Evolutionary conservation across 1,140 invertebrate species (phyloP).

Genomic region (Rhyzopertha dominica): DNA sequence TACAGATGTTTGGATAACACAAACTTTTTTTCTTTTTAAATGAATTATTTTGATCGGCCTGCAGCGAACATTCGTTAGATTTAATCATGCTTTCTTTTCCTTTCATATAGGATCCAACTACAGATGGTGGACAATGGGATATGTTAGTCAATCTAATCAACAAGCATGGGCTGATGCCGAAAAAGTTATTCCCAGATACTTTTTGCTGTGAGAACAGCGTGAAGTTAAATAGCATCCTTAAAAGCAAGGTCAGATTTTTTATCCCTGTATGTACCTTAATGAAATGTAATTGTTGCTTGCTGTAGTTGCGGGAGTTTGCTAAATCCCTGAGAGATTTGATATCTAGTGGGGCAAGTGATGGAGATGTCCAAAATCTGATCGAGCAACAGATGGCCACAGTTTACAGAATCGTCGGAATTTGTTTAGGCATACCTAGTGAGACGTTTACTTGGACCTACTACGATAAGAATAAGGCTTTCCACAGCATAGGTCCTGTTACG

Average conservation of each 20-base stretch:
- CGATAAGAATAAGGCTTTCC: conserved; percentile 77
- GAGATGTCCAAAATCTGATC: conserved; percentile 55
- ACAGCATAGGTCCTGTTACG: conserved; percentile 68
- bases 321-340: conserved; percentile 64
- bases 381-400: conserved; percentile 66
- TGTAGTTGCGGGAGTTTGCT: conserved; percentile 73
- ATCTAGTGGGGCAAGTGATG: conserved; percentile 51
- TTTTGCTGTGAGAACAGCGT: conserved; percentile 68
- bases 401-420: conserved; percentile 79
- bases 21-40: conserved; percentile 3
- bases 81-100: conserved; percentile 6
- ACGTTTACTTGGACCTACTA: conserved; percentile 84
- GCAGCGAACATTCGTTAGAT: no score
- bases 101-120: conserved; percentile 60
- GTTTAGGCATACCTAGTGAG: conserved; percentile 70
- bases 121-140: conserved; percentile 89
- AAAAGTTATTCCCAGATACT: conserved; percentile 79
- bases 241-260: conserved; percentile 62
- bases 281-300: conserved; percentile 12
- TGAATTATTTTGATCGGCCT: no score
- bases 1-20: background rate
- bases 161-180: conserved; percentile 83
- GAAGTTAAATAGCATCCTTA: conserved; percentile 71
- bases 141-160: conserved; percentile 84
- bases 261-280: conserved; percentile 3